Percentiles rank a stretch among this genome's conserved stretches.
Conservation (phyloP, 2,888 invertebrate species). For the Auanema sp. region DNA sequence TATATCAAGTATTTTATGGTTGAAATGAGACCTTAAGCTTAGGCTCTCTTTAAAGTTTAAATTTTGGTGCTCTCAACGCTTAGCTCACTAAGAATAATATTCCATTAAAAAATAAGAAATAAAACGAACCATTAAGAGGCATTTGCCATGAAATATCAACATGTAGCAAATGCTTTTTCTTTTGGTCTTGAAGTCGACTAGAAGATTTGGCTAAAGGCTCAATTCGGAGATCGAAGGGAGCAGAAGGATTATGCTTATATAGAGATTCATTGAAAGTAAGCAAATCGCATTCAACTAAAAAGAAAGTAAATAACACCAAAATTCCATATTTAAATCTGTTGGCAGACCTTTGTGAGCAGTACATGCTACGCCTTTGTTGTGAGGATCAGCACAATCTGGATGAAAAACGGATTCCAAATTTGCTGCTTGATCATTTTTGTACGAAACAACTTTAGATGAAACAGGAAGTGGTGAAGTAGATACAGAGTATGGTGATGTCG, state of each 20-base stretch:
- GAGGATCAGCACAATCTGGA: slow-evolving; percentile 47
- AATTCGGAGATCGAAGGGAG: slow-evolving; percentile 59
- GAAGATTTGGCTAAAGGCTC: slow-evolving; percentile 52
- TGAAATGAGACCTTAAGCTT: not conserved
- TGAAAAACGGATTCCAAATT: slow-evolving; percentile 18
- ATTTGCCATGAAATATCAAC: slow-evolving; percentile 63
- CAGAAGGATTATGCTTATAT: slow-evolving; percentile 38
- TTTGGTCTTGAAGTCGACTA: slow-evolving; percentile 27
- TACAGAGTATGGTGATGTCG: too few species aligned
- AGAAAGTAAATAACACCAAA: not conserved
- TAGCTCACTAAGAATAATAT: not conserved
- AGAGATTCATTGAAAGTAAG: slow-evolving; percentile 19
- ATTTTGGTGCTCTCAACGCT: not conserved
- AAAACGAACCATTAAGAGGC: slow-evolving; percentile 35
- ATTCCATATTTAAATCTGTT: not conserved
- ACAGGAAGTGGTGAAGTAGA: too few species aligned
- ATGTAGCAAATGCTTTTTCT: slow-evolving; percentile 47
- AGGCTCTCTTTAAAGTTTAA: not conserved
- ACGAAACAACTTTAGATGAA: too few species aligned
- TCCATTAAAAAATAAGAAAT: not conserved
- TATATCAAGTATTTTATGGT: too few species aligned
- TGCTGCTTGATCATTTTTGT: not conserved
- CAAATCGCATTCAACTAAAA: not conserved
- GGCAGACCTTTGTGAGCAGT: slow-evolving; percentile 44
- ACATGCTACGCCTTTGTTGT: slow-evolving; percentile 51